Evolutionary conservation across 2,113 vertebrate genomes (phyloP).

Genomic region (Oreotrochilus melanogaster): DNA sequence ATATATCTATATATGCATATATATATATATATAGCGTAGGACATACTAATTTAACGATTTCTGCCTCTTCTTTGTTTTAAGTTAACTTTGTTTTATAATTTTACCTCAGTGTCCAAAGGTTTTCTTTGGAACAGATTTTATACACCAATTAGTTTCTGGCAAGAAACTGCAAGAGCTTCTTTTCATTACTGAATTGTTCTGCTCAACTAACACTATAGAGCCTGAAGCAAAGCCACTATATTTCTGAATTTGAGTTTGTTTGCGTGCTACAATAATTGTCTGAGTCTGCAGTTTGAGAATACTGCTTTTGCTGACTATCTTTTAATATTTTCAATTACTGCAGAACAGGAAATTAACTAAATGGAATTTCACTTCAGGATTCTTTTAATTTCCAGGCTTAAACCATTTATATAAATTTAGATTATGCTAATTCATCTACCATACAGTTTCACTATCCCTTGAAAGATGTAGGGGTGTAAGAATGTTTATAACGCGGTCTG

Average conservation of each 20-base stretch:
- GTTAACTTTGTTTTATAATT: background rate
- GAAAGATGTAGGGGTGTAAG: background rate
- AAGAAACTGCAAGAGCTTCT: background rate
- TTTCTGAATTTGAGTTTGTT: background rate
- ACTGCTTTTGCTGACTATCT: background rate
- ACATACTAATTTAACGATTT: background rate
- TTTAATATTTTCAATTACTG: background rate
- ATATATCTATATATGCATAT: too few species aligned
- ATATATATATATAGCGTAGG: background rate
- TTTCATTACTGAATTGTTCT: constrained; percentile 24
- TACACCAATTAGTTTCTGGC: background rate
- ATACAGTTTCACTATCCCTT: background rate
- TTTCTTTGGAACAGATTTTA: background rate
- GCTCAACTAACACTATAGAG: background rate
- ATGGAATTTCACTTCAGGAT: background rate
- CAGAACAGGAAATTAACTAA: background rate
- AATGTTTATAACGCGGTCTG: background rate
- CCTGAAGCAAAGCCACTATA: background rate
- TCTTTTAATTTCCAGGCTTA: background rate
- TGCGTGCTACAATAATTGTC: background rate
- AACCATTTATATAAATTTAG: background rate
- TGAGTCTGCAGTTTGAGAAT: background rate
- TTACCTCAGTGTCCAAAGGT: background rate
- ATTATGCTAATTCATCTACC: background rate
- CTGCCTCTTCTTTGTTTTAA: background rate